Evolutionary conservation across 2,888 invertebrate genomes (phyloP).

Genomic region (Gryllus longicercus): DNA sequence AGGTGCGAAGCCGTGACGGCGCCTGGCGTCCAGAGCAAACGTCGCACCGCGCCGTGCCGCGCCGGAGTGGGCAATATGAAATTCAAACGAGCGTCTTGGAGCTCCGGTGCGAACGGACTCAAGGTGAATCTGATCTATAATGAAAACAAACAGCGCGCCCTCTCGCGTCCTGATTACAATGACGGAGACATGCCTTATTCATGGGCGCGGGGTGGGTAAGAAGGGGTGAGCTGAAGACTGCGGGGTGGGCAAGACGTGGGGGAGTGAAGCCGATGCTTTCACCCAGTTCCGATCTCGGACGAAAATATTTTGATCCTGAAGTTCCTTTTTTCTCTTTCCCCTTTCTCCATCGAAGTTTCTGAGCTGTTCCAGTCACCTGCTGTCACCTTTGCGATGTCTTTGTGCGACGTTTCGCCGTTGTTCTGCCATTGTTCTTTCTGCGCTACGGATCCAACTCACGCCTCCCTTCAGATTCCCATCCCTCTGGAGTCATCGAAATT

Average conservation of each 20-base stretch:
- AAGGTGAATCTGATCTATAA: neutral
- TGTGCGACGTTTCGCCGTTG: no score
- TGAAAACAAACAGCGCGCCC: conserved; percentile 6
- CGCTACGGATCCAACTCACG: no score
- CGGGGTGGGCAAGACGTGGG: neutral
- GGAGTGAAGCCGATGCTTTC: neutral
- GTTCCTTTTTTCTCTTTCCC: neutral
- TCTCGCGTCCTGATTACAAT: conserved; percentile 3
- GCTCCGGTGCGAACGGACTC: neutral
- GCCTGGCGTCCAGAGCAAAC: neutral
- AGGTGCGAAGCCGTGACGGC: neutral
- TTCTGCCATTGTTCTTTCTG: no score
- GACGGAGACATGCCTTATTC: neutral
- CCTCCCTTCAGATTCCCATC: no score
- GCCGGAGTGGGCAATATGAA: neutral
- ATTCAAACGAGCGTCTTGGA: neutral
- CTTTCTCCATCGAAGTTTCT: no score
- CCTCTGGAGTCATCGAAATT: no score
- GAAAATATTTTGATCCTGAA: neutral
- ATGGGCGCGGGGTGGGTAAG: neutral
- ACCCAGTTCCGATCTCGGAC: neutral
- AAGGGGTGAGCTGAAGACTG: neutral
- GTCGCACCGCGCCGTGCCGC: neutral
- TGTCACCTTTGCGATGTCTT: no score
- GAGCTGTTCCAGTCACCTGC: no score